Evolutionary conservation across 2,113 vertebrate genomes (phyloP).

Genomic region (Anthoscopus minutus): DNA sequence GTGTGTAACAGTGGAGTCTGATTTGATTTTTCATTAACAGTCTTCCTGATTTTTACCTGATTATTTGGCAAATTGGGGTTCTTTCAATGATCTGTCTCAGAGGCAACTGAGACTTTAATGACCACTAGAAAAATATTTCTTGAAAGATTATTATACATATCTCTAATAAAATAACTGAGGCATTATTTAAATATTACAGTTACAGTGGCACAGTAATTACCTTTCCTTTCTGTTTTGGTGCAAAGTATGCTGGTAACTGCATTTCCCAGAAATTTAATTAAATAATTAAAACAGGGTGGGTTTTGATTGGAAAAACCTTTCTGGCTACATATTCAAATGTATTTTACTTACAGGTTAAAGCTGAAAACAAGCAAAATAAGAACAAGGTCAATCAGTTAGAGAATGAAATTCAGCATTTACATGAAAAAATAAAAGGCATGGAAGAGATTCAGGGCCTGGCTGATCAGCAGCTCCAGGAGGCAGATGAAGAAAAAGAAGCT

Average conservation of each 20-base stretch:
- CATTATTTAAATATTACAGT: not conserved
- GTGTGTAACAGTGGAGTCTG: not conserved
- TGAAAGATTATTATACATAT: not conserved
- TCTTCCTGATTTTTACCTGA: not conserved
- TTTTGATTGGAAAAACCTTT: not conserved
- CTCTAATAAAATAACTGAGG: not conserved
- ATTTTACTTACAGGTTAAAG: constrained; percentile 63
- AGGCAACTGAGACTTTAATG: not conserved
- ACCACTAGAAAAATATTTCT: not conserved
- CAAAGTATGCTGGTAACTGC: not conserved
- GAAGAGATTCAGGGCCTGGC: constrained; percentile 77
- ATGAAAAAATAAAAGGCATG: constrained; percentile 74
- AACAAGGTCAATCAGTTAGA: constrained; percentile 68
- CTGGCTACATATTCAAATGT: not conserved
- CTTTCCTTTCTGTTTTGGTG: not conserved
- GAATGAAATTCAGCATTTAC: constrained; percentile 70
- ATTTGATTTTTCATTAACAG: not conserved
- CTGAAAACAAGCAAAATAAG: constrained; percentile 69
- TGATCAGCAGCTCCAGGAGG: constrained; percentile 79
- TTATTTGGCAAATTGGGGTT: not conserved
- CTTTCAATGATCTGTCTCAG: not conserved
- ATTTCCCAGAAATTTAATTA: not conserved
- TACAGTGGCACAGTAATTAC: not conserved
- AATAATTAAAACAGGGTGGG: not conserved
- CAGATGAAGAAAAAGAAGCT: constrained; percentile 77